Evolutionary conservation across 1,140 invertebrate genomes (phyloP), one percentile per base, ranked within the genome.

Genomic region (Platorchestia sp.): DNA sequence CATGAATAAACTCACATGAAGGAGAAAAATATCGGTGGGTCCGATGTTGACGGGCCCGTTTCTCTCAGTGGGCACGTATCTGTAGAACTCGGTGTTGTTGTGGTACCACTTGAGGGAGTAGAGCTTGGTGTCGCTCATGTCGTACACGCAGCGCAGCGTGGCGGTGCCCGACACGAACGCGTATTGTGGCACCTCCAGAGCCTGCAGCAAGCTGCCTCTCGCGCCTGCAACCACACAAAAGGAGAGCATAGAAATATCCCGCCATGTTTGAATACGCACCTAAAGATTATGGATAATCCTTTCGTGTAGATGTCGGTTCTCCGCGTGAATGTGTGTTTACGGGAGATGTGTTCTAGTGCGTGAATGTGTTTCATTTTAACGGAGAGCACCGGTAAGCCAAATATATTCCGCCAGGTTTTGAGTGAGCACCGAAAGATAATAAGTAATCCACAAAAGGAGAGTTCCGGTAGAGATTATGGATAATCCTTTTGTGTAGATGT

Each of bases 71-170:
- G 95, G 95, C 87, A 95, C 95, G 87, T 95, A 95, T 86, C 95
- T 86, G 87, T 95, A 95, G 95, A 95, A 95, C 95, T 95, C 95
- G 5, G 95, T 95, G 75, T 90, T 86, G 95, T 95, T 95, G 95
- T 95, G 95, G 45, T 95, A 95, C 95, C 95, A 95, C 86, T 95
- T 95, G 47, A 95, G 86, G 45, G 95, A 95, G 86, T 95, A 95
- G 86, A 95, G 95, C 45, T 47, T 53, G 14, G 95, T 95, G 47
- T 87, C 47, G 43, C 87, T 86, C 47, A 95, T 86, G 75, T 95
- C 95, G 95, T 95, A 95, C 40, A 87, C 59, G 95, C 95, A 95
- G 40, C 75, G 41, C n/a, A 95, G 47, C 6, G 59, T 95, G 14
- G 87, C 87, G 6, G 95, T 53, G 95, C 95, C 95, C n/a, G 75